These are phyloP conservation scores for Ceratina australensis DNA, from an alignment of 1,140 invertebrate species.

Conservation along the genomic window DNA sequence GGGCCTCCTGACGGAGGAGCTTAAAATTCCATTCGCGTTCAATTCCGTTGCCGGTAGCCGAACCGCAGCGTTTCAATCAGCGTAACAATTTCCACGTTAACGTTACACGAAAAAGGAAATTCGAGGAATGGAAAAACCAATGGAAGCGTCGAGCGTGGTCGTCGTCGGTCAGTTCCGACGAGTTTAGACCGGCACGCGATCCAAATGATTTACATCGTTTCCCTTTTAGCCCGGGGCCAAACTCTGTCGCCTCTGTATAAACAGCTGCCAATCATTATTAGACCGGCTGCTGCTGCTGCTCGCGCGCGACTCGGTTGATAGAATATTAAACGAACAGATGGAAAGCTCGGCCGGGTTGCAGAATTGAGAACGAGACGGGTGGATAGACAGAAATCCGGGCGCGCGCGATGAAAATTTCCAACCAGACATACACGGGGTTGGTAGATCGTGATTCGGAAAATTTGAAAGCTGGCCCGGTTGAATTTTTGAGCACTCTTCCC, in stretches of 20 bases:
- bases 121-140: background rate
- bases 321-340: slow-evolving; percentile 30
- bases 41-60: background rate
- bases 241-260: slow-evolving; percentile 17
- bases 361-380: background rate
- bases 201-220: slow-evolving; percentile 36
- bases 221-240: slow-evolving; percentile 21
- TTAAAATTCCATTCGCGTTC: background rate
- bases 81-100: background rate
- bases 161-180: background rate
- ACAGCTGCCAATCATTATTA: slow-evolving; percentile 43
- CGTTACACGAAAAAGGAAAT: background rate
- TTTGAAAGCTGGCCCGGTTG: background rate
- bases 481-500: background rate
- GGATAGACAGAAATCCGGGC: background rate
- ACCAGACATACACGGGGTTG: too few relatives aligned
- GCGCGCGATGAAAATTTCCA: background rate
- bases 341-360: background rate
- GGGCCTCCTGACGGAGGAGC: background rate
- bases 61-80: slow-evolving; percentile 13
- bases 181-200: slow-evolving; percentile 2
- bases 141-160: too few relatives aligned
- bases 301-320: slow-evolving; percentile 20
- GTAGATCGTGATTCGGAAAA: slow-evolving; percentile 2
- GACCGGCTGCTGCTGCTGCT: too few relatives aligned